Percentiles rank a stretch among this genome's conserved stretches.
These are phyloP conservation scores for Anhinga rufa DNA, from an alignment of 2,113 vertebrate genomes.

Conservation along the genomic window DNA sequence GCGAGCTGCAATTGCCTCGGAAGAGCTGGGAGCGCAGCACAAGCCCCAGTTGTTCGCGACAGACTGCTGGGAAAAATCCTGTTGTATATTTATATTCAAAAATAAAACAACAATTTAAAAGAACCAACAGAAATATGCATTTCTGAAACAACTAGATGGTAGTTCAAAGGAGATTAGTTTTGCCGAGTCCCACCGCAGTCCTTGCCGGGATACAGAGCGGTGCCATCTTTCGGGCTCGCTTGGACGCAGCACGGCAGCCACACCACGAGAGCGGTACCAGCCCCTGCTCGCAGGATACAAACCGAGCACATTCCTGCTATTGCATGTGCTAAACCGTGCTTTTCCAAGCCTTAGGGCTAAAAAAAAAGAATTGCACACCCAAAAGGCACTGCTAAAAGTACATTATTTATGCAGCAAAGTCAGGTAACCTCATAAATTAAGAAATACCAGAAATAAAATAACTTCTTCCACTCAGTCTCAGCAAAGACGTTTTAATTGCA, in stretches of 20 bases:
- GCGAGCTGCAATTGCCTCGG: neutral
- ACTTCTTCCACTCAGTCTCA: neutral
- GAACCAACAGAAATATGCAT: accelerated
- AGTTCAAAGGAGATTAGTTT: accelerated
- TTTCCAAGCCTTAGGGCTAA: neutral
- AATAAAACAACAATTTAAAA: neutral
- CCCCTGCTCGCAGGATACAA: neutral
- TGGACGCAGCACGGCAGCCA: neutral
- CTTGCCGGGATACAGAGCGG: accelerated
- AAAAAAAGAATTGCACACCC: neutral
- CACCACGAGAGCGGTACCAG: accelerated
- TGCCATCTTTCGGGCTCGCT: accelerated
- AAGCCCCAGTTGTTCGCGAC: neutral
- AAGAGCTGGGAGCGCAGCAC: neutral
- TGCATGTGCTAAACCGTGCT: accelerated
- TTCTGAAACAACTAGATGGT: neutral
- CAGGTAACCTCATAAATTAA: neutral
- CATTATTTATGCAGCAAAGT: neutral
- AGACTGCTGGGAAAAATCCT: neutral
- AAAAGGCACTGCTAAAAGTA: neutral
- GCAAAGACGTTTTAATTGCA: neutral
- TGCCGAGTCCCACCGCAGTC: accelerated
- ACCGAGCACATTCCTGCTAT: neutral
- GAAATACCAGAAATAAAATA: neutral
- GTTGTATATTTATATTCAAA: neutral